Evolutionary conservation across 2,888 invertebrate species (phyloP).

Genomic region (Eudemis profundana): DNA sequence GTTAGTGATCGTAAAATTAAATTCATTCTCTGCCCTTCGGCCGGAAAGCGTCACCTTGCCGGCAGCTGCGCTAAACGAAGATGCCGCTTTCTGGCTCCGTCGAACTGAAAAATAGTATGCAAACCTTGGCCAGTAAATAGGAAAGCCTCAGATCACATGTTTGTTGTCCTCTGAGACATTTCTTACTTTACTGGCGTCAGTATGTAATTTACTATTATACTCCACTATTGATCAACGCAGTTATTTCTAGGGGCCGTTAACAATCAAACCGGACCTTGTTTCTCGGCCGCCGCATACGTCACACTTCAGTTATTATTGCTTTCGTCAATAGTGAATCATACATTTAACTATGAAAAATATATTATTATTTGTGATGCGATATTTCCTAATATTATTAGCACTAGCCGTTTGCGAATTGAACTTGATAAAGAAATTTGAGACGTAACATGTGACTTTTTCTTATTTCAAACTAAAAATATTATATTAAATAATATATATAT

Average conservation of each 20-base stretch:
- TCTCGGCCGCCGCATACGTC: slow-evolving; percentile 3
- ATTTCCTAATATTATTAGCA: slow-evolving; percentile 1
- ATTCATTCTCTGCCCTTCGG: too few relatives aligned
- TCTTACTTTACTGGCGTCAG: too few relatives aligned
- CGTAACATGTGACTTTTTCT: slow-evolving; percentile 1
- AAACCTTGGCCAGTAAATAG: too few relatives aligned
- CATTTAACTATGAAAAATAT: neutral
- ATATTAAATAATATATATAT: neutral
- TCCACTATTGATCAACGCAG: too few relatives aligned
- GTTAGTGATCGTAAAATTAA: too few relatives aligned
- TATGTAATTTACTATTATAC: too few relatives aligned
- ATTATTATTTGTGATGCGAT: slow-evolving; percentile 23
- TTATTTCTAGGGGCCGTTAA: neutral
- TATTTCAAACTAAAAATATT: slow-evolving; percentile 3
- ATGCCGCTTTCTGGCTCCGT: too few relatives aligned
- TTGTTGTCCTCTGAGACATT: too few relatives aligned
- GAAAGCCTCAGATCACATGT: too few relatives aligned
- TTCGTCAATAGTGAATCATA: slow-evolving; percentile 1
- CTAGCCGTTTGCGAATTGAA: neutral
- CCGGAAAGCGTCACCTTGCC: too few relatives aligned
- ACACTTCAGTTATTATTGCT: slow-evolving; percentile 13
- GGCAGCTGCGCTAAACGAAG: too few relatives aligned
- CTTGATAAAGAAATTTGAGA: slow-evolving; percentile 13
- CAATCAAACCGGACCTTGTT: neutral
- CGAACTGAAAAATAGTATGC: too few relatives aligned